Evolutionary conservation across 30 jellyfish, hydroid and myxozoan genomes (phyloP).

Genomic region (Chironex yamaguchii): DNA sequence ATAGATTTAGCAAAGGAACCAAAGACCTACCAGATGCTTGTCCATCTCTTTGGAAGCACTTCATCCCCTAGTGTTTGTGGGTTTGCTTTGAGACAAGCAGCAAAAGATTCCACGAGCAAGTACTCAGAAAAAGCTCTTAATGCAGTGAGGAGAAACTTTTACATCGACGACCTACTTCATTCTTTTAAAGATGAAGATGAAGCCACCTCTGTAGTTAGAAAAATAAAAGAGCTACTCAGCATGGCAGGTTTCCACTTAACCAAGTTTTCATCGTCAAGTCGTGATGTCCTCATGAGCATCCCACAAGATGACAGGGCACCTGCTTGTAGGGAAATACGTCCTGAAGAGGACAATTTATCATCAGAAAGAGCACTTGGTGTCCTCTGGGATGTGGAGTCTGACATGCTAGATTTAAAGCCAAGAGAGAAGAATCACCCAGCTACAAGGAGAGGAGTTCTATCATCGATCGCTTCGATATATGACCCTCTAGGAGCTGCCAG

Average conservation of each 20-base stretch:
- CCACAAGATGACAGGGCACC: slow-evolving; percentile 37
- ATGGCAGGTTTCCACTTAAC: slow-evolving; percentile 58
- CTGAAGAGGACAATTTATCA: slow-evolving; percentile 23
- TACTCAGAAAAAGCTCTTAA: not conserved
- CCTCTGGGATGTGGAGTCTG: slow-evolving; percentile 47
- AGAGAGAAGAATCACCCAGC: slow-evolving; percentile 25
- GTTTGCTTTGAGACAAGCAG: slow-evolving; percentile 53
- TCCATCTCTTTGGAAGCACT: slow-evolving; percentile 59
- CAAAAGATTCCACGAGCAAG: slow-evolving; percentile 6
- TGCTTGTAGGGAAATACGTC: slow-evolving; percentile 15
- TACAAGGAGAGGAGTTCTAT: slow-evolving; percentile 50
- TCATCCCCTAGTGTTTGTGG: slow-evolving; percentile 68
- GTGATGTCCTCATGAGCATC: slow-evolving; percentile 27
- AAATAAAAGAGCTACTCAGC: slow-evolving; percentile 1
- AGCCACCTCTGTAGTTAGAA: slow-evolving; percentile 5
- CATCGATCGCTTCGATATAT: slow-evolving; percentile 22
- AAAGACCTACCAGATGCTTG: slow-evolving; percentile 65
- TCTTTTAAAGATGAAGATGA: slow-evolving; percentile 6
- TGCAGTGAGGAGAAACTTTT: slow-evolving; percentile 50
- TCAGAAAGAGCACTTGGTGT: slow-evolving; percentile 69
- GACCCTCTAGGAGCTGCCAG: slow-evolving; percentile 67
- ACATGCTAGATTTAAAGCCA: slow-evolving; percentile 20
- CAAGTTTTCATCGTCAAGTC: not conserved
- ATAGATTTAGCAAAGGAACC: slow-evolving; percentile 12
- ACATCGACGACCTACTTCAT: slow-evolving; percentile 57